Base-by-base conservation (phyloP, 2,113 vertebrate species). In the Calypte anna region DNA sequence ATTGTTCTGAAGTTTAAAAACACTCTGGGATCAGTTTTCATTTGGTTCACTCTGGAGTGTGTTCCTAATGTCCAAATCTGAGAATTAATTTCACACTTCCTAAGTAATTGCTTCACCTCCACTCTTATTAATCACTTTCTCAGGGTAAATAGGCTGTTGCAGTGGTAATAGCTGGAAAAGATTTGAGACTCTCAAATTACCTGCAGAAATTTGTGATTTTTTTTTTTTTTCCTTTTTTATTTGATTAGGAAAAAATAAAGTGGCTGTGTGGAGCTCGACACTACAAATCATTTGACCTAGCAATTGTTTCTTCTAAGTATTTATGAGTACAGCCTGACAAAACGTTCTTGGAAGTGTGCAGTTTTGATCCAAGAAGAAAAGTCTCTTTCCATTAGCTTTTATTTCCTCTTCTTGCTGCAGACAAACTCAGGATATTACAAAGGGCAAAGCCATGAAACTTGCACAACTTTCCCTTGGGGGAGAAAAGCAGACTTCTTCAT, bases 371-470 rank as follows among this genome's bases (percentile, higher is more conserved):
- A 68, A 38, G 48, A 74, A 57, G 22, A 90, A 95, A 88, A 24
- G 44, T 86, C 88, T 88, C 48, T 93, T 94, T 84, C 64, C 58
- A 54, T 84, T 93, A 88, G 76, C 28, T 94, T 94, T 90, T 82
- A 82, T 87, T 93, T 94, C 62, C 13, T 91, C 21, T 12, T 68
- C 11, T 86, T 75, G 50, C 61, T 83, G n/a, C 57, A 57, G 33
- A 90, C 30, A 93, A 90, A 88, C 48, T 12, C 14, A 31, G 88
- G 79, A 46, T 86, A 88, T 88, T 90, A 51, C 44, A 76, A 85
- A 93, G 61, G 85, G 48, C 64, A 88, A 86, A 88, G 24, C 50
- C 44, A 64, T 78, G 72, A 63, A 70, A 59, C 24, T 81, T 90
- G 36, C 31, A 27, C 36, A 38, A 12, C 44, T 70, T 86, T 78